A percentile compares a stretch with the other conserved stretches of the same genome.
phyloP scores from a whole-genome alignment of 2,797 vertebrate genomes.

The Melanotaenia boesemani region DNA sequence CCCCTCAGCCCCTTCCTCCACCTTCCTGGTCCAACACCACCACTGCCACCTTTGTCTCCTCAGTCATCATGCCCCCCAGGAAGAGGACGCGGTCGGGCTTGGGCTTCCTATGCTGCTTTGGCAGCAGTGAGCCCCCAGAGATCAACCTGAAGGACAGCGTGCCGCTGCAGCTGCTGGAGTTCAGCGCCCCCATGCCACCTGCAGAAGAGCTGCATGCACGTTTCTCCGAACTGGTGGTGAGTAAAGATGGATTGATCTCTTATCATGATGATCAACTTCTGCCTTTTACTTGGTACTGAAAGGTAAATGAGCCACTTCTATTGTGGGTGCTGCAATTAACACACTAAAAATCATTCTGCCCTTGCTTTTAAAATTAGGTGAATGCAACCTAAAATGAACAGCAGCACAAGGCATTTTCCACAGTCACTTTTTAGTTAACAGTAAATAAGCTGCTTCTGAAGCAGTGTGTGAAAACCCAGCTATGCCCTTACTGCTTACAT shows the following conservation, averaged over 20 bases:
- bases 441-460: no score
- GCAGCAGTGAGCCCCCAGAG: conserved; percentile 91
- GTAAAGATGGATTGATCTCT: conserved; percentile 63
- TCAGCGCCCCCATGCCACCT: conserved; percentile 93
- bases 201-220: conserved; percentile 94
- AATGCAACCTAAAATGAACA: background rate
- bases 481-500: background rate
- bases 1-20: conserved; percentile 60
- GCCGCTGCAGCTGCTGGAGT: conserved; percentile 95
- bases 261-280: background rate
- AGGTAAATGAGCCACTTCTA: conserved; percentile 11
- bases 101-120: conserved; percentile 96
- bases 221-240: conserved; percentile 97
- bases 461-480: background rate
- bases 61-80: conserved; percentile 90
- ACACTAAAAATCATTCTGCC: background rate
- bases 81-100: conserved; percentile 94
- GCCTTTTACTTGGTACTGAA: background rate
- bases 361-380: background rate
- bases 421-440: no score
- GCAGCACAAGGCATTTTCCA: no score
- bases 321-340: background rate
- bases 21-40: conserved; percentile 50
- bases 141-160: conserved; percentile 97
- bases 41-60: conserved; percentile 53